Percentiles rank a stretch among this genome's conserved stretches.
Evolutionary conservation across 2,888 invertebrate genomes (phyloP).

Genomic region (Erebia epiphron): DNA sequence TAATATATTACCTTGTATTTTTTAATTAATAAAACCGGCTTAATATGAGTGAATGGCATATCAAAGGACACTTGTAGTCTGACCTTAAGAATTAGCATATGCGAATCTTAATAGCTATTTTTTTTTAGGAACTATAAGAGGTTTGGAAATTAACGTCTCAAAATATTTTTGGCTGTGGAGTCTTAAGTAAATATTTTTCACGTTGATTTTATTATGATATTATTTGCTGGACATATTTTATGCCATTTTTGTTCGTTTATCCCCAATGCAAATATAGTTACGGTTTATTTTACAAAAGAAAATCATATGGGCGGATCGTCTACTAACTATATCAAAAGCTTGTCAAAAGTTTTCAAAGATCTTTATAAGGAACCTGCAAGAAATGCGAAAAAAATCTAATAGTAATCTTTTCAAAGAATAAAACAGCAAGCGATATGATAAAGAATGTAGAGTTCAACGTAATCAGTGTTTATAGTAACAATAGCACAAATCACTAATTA

Average conservation of each 20-base stretch:
- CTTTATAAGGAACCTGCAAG: not conserved
- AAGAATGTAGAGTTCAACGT: not conserved
- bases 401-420: not conserved
- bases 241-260: too few relatives aligned
- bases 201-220: too few relatives aligned
- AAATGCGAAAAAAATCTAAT: not conserved
- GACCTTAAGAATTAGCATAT: conserved; percentile 23
- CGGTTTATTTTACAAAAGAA: too few relatives aligned
- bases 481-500: not conserved
- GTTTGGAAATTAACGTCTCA: too few relatives aligned
- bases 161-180: too few relatives aligned
- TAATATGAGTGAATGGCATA: conserved; percentile 30
- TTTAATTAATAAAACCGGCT: conserved; percentile 22
- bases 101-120: conserved; percentile 14
- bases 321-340: too few relatives aligned
- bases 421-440: not conserved
- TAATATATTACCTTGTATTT: not conserved
- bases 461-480: not conserved
- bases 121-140: not conserved
- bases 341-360: too few relatives aligned
- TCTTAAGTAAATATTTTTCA: too few relatives aligned
- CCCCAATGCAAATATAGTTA: too few relatives aligned
- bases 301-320: too few relatives aligned
- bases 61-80: conserved; percentile 28
- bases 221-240: too few relatives aligned